A percentile compares a stretch with the other conserved stretches of the same genome.
These are phyloP conservation scores for Myodes glareolus DNA, from an alignment of 2,113 vertebrate species.

Conservation along the genomic window DNA sequence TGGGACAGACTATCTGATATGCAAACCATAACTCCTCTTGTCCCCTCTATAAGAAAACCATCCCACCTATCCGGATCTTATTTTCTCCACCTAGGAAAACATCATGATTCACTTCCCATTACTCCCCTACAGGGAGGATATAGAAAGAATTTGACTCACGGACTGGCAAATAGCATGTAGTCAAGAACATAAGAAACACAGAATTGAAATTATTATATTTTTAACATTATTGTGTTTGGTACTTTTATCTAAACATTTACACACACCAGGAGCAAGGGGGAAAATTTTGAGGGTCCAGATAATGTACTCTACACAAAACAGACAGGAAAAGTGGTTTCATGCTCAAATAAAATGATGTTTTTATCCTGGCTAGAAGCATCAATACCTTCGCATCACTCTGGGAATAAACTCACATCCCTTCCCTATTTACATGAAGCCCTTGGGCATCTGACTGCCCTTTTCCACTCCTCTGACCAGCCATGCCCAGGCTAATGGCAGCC, in stretches of 20 bases:
- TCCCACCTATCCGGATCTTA: neutral
- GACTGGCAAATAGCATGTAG: neutral
- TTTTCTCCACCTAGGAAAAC: neutral
- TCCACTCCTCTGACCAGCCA: neutral
- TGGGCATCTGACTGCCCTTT: no score
- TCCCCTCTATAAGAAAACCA: neutral
- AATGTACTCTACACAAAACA: neutral
- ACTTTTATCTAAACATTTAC: neutral
- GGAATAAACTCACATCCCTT: neutral
- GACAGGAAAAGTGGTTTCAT: neutral
- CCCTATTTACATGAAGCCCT: no score
- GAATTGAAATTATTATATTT: neutral
- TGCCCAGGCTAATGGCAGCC: neutral
- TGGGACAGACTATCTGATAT: neutral
- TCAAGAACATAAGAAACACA: neutral
- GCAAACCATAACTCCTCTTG: neutral
- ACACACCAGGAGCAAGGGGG: neutral
- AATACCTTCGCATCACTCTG: neutral
- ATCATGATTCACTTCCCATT: neutral
- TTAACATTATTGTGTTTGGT: neutral
- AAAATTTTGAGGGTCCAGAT: conserved; percentile 1
- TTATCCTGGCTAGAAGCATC: neutral
- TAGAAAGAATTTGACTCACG: neutral
- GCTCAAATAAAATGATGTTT: neutral
- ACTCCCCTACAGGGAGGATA: neutral